Conservation (phyloP, 2,113 vertebrate species). For the Hypomesus transpacificus region DNA sequence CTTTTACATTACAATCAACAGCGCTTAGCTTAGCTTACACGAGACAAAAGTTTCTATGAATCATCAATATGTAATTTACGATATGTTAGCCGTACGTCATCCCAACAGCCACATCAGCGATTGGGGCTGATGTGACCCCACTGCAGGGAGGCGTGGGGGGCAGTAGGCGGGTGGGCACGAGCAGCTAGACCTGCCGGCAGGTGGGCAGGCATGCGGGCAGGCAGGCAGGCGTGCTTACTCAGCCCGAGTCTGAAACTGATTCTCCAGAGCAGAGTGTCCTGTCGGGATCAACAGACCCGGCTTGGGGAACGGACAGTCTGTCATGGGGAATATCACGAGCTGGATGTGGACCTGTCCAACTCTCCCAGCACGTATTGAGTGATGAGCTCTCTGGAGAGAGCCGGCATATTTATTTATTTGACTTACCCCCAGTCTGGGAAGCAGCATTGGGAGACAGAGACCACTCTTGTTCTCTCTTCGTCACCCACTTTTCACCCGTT, state of each 20-base stretch:
- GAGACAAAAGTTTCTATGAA: background rate
- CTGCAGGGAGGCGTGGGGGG: conserved; percentile 22
- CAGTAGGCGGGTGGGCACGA: background rate
- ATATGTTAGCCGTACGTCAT: conserved; percentile 17
- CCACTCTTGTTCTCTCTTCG: background rate
- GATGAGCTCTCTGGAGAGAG: conserved; percentile 63
- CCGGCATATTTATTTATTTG: conserved; percentile 29
- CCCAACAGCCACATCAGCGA: background rate
- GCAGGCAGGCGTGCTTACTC: conserved; percentile 20
- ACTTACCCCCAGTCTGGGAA: conserved; percentile 40
- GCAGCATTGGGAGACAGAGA: conserved; percentile 51
- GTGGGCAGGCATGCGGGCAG: too few species aligned
- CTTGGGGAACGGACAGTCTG: conserved; percentile 69
- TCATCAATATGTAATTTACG: conserved; percentile 21
- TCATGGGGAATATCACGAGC: conserved; percentile 70
- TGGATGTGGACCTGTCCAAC: conserved; percentile 66
- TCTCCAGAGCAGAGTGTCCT: conserved; percentile 48
- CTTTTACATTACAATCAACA: too few species aligned
- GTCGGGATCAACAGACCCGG: conserved; percentile 49
- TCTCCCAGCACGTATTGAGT: conserved; percentile 60
- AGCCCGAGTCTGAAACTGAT: conserved; percentile 54
- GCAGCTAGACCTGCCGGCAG: background rate
- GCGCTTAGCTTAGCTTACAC: too few species aligned
- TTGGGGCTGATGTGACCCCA: background rate
- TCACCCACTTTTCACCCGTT: background rate